phyloP scores from a whole-genome alignment of 2,113 vertebrate genomes.

The Prinia subflava region DNA sequence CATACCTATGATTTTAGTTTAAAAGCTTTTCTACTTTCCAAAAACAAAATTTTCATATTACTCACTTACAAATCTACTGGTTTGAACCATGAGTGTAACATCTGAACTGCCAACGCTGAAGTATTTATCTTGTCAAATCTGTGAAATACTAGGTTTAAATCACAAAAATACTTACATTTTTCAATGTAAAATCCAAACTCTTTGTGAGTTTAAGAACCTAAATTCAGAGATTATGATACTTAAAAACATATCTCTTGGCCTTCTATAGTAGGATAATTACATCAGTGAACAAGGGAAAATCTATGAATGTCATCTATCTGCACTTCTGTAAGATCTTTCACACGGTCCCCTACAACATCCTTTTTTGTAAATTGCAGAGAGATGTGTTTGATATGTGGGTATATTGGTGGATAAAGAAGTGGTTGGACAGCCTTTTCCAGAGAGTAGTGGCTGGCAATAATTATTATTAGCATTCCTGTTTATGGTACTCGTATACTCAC shows the following conservation, averaged over 20 bases:
- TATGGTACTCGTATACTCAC: neutral
- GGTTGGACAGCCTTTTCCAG: neutral
- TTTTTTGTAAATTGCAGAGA: neutral
- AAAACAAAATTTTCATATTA: neutral
- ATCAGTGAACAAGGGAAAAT: neutral
- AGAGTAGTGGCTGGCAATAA: neutral
- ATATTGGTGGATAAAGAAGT: neutral
- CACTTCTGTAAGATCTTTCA: neutral
- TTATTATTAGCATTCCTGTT: neutral
- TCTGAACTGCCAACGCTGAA: neutral
- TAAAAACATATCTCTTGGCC: neutral
- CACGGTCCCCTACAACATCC: accelerated
- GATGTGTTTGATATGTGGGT: neutral
- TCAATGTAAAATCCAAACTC: neutral
- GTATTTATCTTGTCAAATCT: neutral
- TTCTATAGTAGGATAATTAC: neutral
- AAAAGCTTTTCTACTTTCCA: neutral
- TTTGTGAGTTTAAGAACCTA: neutral
- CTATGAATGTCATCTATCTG: neutral
- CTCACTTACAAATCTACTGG: neutral
- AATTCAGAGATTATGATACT: neutral
- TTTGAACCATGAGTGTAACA: neutral
- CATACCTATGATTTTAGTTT: neutral
- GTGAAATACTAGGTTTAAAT: neutral
- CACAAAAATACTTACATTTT: neutral